Conservation (phyloP, 2,113 vertebrate species). For the Phyllostomus discolor region DNA sequence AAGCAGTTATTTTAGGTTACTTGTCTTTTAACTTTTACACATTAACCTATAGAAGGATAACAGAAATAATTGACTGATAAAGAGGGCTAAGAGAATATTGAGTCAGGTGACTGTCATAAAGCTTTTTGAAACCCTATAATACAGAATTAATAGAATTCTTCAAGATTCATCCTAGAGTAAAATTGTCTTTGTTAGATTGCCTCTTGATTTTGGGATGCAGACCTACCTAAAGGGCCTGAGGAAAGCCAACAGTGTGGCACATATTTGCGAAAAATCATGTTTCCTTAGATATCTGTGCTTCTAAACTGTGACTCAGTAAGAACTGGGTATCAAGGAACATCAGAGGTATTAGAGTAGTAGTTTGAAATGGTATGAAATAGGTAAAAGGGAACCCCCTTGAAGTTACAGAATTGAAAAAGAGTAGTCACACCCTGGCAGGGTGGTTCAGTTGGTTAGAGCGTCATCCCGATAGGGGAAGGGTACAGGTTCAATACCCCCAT, state of each 20-base stretch:
- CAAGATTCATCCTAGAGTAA: not conserved
- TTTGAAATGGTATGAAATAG: constrained; percentile 2
- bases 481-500: too few species aligned
- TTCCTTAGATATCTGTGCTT: constrained; percentile 15
- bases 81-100: not conserved
- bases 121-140: not conserved
- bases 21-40: not conserved
- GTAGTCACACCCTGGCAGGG: not conserved
- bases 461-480: too few species aligned
- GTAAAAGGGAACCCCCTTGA: not conserved
- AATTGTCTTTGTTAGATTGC: constrained; percentile 11
- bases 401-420: constrained; percentile 24
- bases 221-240: not conserved
- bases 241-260: not conserved
- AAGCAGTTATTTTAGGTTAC: constrained; percentile 4
- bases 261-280: constrained; percentile 2
- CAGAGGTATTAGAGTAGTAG: not conserved
- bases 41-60: not conserved
- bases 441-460: too few species aligned
- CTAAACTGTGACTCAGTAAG: not conserved
- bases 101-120: not conserved
- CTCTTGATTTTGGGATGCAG: not conserved
- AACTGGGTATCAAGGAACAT: not conserved
- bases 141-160: not conserved
- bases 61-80: not conserved